A percentile compares a stretch with the other conserved stretches of the same genome.
These are phyloP conservation scores for Hermatobates lingyangjiaoensis DNA, from an alignment of 1,140 invertebrate genomes.

Conservation along the genomic window DNA sequence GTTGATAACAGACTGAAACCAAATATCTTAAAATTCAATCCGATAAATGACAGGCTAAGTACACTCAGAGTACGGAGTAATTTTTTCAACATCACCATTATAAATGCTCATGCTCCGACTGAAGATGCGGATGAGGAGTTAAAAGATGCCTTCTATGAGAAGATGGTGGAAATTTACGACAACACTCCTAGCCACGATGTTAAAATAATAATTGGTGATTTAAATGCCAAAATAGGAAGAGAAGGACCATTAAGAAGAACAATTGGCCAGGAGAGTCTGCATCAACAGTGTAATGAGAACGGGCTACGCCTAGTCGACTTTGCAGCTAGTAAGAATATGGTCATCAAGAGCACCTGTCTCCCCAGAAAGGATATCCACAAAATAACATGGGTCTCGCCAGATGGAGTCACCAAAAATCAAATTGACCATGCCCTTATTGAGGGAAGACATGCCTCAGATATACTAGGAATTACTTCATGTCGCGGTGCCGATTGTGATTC, in stretches of 20 bases:
- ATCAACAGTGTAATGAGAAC: slow-evolving; percentile 16
- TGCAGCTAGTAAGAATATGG: slow-evolving; percentile 12
- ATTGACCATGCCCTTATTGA: slow-evolving; percentile 15
- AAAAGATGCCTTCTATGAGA: too few relatives aligned
- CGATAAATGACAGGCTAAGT: too few relatives aligned
- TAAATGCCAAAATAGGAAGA: too few relatives aligned
- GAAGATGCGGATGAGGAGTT: too few relatives aligned
- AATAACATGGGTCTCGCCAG: slow-evolving; percentile 12
- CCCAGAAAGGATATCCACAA: slow-evolving; percentile 15
- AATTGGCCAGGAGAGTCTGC: slow-evolving; percentile 16
- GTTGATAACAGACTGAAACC: slow-evolving; percentile 2
- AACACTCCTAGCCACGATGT: too few relatives aligned
- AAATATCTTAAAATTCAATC: too few relatives aligned
- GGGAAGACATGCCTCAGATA: background rate
- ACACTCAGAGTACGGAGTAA: slow-evolving; percentile 5
- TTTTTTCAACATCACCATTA: slow-evolving; percentile 7
- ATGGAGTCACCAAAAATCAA: slow-evolving; percentile 12
- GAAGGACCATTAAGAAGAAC: slow-evolving; percentile 2
- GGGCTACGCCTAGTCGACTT: slow-evolving; percentile 13
- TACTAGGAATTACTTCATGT: background rate
- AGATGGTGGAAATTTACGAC: too few relatives aligned
- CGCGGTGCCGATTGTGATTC: background rate
- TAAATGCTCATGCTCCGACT: slow-evolving; percentile 6
- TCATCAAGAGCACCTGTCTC: slow-evolving; percentile 13
- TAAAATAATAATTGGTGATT: too few relatives aligned